phyloP scores from a whole-genome alignment of 2,888 invertebrate species.

The Euzophera pinguis region DNA sequence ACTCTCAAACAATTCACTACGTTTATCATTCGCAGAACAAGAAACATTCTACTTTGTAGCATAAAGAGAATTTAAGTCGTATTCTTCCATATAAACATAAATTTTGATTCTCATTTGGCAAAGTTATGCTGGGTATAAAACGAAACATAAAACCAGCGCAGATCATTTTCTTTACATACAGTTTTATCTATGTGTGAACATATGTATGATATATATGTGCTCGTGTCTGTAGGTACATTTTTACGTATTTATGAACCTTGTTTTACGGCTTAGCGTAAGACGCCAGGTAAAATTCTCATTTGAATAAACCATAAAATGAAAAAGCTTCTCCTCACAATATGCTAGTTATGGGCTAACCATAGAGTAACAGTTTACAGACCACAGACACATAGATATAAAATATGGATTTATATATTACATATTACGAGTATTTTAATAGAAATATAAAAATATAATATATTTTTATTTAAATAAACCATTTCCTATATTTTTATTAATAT shows the following conservation, averaged over 20 bases:
- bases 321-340: constrained; percentile 27
- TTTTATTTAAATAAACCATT: no score
- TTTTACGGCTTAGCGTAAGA: constrained; percentile 44
- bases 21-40: neutral
- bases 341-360: constrained; percentile 21
- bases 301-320: constrained; percentile 52
- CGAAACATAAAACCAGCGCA: constrained; percentile 1
- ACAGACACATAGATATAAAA: no score
- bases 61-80: neutral
- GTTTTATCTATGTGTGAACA: neutral
- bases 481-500: no score
- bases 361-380: neutral
- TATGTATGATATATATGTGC: constrained; percentile 6
- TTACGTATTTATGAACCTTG: constrained; percentile 42
- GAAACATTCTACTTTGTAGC: neutral
- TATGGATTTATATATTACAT: no score
- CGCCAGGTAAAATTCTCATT: constrained; percentile 42
- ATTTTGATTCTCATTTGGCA: neutral
- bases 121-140: constrained; percentile 3
- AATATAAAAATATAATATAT: no score
- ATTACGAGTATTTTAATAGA: no score
- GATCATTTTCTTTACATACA: neutral
- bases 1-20: no score
- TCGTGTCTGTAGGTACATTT: constrained; percentile 16
- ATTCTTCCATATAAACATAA: neutral